Base-by-base conservation (phyloP, 1,140 invertebrate genomes). In the Sitophilus oryzae region DNA sequence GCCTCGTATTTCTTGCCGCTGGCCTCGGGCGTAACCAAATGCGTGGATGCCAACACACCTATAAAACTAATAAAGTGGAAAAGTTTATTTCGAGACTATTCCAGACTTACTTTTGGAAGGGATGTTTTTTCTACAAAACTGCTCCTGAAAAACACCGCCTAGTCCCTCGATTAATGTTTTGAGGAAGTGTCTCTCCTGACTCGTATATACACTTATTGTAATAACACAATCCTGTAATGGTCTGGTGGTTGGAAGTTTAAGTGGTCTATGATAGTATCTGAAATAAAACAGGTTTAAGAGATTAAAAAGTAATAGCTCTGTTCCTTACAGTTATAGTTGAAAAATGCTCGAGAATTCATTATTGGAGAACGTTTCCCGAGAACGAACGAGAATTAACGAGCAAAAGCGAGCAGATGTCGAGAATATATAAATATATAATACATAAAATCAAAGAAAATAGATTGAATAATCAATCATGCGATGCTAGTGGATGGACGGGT, bases 1-100 rank as follows among this genome's bases (percentile, higher is more conserved):
- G 88, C 91, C 25, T 73, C 70, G 71, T 91, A 94, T 68, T 96
- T 96, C 42, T 83, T 81, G 0, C 91, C 90, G 53, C 75, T 75
- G 0, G 88, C 71, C 0, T 72, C 72, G 6, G 83, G 81, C 52
- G 88, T 89, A 18, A 94, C 73, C 0, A 96, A 76, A 72, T 92
- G 90, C 0, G 89, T 92, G 5, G 79, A 82, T 0, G 78, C 76
- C 5, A 75, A 44, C 0, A 81, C 71, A 36, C 72, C 70, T 52
- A 23, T 18, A 45, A 45, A 30, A 15, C 5, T 6, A 40, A 6
- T 5, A 4, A 40, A 40, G 14, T 20, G 14, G 14, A 40, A 20
- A 40, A 40, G 14, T 40, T n/a, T n/a, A n/a, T n/a, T n/a, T n/a
- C n/a, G n/a, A 40, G 14, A 40, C n/a, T 15, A 15, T 14, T 6